Conservation (phyloP, 2,888 invertebrate species). For the Hypselothyrea guttata region DNA sequence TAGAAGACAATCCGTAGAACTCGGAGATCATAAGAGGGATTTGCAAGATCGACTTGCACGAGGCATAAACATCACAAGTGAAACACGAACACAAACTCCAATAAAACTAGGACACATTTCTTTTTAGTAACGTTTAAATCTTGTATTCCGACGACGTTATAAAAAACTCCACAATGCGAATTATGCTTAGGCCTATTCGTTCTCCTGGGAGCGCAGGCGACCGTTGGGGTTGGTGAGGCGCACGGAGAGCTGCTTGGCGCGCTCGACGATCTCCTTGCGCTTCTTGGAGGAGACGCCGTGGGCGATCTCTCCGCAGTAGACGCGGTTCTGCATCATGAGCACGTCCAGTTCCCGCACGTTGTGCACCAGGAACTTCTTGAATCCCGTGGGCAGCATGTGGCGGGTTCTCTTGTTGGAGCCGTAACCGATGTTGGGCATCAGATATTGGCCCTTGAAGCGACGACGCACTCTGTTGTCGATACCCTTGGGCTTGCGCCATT, state of each 20-base stretch:
- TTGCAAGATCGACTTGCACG: no score
- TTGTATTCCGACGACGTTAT: conserved; percentile 72
- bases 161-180: conserved; percentile 63
- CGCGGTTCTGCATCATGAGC: conserved; percentile 99
- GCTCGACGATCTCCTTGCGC: conserved; percentile 96
- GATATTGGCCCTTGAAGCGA: conserved; percentile 98
- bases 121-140: conserved; percentile 60
- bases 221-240: conserved; percentile 98
- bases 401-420: conserved; percentile 97
- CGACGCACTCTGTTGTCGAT: conserved; percentile 99
- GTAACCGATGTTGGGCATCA: conserved; percentile 99
- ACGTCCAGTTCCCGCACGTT: conserved; percentile 97
- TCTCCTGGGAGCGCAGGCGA: conserved; percentile 98
- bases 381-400: conserved; percentile 98
- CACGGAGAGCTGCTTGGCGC: conserved; percentile 97
- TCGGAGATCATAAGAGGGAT: no score
- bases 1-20: no score
- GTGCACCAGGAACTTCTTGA: conserved; percentile 96
- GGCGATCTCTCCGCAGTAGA: conserved; percentile 98
- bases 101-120: conserved; percentile 17
- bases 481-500: conserved; percentile 99
- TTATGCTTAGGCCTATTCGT: conserved; percentile 89
- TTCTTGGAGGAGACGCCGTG: conserved; percentile 99
- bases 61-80: no score
- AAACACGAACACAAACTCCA: conserved; percentile 14